Base-by-base conservation (phyloP, 2,888 invertebrate species). In the Polylopha cassiicola region DNA sequence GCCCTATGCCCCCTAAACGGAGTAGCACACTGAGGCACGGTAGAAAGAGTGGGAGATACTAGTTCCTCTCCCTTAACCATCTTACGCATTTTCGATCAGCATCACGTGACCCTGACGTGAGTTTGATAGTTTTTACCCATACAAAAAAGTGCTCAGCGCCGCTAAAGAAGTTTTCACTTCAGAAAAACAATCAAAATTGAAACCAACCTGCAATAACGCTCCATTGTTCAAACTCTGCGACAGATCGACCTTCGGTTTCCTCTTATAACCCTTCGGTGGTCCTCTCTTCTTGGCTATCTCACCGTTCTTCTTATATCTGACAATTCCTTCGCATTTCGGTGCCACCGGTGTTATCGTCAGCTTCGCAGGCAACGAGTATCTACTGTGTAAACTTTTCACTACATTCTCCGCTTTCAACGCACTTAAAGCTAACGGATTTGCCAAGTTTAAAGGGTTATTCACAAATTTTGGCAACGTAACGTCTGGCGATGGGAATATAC, bases 251-350 rank as follows among this genome's bases (percentile, higher is more conserved):
- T 85, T 85, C 0, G 85, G 85, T 54, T 85, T 85, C 39, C 84
- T 53, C 23, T 85, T 85, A 42, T 85, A 85, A 0, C 84, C 85
- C 39, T 85, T 85, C 0, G 84, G 84, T 0, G 84, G 84, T 0
- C 84, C 84, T 22, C 84, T 51, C 32, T 85, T 85, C 56, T 85
- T 85, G 0, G 84, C 84, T 0, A 85, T 53, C 26, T 85, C 84
- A 0, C 84, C 84, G 60, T 85, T 85, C 41, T 85, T 85, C 53
- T 85, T 85, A 51, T 84, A 84, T 45, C 82, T 58, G 0, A 85
- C 68, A 1, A 81, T 48, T 22, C 78, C 79, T 0, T 73, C 76
- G n/a, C 48, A 51, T 0, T 61, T 56, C 0, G 59, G 53, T 1
- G 61, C 56, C 2, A 80, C 74, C 0, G 80, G 80, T 1, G 79